Conservation (phyloP, 2,797 vertebrate genomes). For the Remorina albescens region DNA sequence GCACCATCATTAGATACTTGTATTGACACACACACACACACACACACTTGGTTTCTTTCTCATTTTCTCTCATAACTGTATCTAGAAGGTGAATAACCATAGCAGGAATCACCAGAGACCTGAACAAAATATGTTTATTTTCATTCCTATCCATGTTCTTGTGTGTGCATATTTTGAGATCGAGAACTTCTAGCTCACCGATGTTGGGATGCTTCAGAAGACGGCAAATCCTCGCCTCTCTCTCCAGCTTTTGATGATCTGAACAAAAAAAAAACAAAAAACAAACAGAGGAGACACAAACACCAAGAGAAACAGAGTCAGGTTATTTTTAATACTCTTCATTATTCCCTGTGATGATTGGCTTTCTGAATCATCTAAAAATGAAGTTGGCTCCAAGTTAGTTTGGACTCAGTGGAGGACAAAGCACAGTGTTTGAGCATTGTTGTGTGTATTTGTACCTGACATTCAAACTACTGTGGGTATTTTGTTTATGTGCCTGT, state of each 20-base stretch:
- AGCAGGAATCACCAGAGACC: conserved; percentile 57
- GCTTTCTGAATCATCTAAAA: conserved; percentile 50
- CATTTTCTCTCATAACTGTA: conserved; percentile 44
- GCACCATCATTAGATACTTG: conserved; percentile 70
- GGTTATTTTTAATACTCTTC: conserved; percentile 57
- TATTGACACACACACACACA: conserved; percentile 30
- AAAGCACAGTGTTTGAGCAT: conserved; percentile 28
- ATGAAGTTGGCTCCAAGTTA: conserved; percentile 47
- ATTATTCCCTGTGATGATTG: conserved; percentile 40
- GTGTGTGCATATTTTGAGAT: conserved; percentile 35
- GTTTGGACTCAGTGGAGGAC: conserved; percentile 50
- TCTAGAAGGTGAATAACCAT: conserved; percentile 70
- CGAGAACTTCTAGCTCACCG: conserved; percentile 84
- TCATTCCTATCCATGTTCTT: conserved; percentile 4
- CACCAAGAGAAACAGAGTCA: conserved; percentile 38
- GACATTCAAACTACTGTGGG: conserved; percentile 15
- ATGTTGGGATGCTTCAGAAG: conserved; percentile 97
- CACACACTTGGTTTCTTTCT: conserved; percentile 17
- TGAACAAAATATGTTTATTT: conserved; percentile 35
- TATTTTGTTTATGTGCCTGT: conserved; percentile 18
- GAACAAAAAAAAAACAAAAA: conserved; percentile 42
- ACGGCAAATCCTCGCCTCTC: conserved; percentile 96
- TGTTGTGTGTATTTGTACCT: conserved; percentile 36
- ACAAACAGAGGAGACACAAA: conserved; percentile 52
- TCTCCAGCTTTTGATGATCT: conserved; percentile 99